Evolutionary conservation across 2,113 vertebrate species (phyloP).

Genomic region (Bos taurus): DNA sequence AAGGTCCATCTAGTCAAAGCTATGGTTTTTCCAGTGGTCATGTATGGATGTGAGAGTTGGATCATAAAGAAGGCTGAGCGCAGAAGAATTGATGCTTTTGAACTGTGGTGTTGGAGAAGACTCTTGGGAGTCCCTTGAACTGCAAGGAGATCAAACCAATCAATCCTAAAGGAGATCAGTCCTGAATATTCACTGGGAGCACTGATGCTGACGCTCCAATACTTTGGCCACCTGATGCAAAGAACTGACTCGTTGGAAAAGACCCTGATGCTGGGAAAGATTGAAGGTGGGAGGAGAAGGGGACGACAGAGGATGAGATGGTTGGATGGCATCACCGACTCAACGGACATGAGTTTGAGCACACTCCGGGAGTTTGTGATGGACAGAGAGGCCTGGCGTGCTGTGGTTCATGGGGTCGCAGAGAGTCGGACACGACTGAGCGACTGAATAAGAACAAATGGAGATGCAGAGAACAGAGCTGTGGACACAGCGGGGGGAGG

Average conservation of each 20-base stretch:
- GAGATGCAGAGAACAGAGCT: neutral
- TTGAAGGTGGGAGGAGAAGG: neutral
- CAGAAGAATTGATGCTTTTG: neutral
- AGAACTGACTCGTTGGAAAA: neutral
- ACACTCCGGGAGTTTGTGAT: neutral
- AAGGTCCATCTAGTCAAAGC: neutral
- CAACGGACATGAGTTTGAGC: neutral
- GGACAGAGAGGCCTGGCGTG: neutral
- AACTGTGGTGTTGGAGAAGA: neutral
- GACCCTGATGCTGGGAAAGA: neutral
- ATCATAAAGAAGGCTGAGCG: neutral
- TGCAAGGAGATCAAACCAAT: neutral
- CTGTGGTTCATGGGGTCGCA: neutral
- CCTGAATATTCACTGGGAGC: neutral
- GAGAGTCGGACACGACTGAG: neutral
- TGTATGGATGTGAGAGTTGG: neutral
- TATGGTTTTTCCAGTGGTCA: neutral
- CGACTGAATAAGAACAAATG: rapidly evolving
- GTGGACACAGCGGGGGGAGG: no score
- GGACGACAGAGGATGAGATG: neutral
- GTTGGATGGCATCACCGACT: neutral
- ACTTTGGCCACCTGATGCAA: neutral
- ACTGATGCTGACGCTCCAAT: neutral
- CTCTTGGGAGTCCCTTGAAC: neutral
- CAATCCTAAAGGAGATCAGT: neutral